A percentile compares a stretch with the other conserved stretches of the same genome.
phyloP scores from a whole-genome alignment of 1,140 invertebrate species.

The Cheumatopsyche charites region DNA sequence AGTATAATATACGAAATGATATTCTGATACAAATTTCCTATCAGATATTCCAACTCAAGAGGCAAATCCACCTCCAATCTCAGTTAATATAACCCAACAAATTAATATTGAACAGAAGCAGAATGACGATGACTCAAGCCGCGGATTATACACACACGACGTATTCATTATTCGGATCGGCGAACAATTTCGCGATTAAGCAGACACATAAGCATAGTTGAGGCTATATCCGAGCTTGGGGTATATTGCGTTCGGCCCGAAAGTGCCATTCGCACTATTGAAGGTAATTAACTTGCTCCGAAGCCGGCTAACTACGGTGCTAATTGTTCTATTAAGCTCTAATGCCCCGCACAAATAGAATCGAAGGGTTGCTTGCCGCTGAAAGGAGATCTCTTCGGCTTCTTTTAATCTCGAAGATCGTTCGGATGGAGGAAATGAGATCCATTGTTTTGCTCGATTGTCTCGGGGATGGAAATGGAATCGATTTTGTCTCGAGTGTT shows the following conservation, averaged over 20 bases:
- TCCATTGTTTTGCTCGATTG: no score
- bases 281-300: constrained; percentile 38
- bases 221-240: no score
- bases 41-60: no score
- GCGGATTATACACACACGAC: neutral
- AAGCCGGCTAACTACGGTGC: constrained; percentile 33
- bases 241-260: neutral
- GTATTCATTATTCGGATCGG: constrained; percentile 3
- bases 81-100: no score
- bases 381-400: constrained; percentile 19
- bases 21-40: no score
- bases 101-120: no score
- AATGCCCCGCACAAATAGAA: constrained; percentile 42
- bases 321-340: constrained; percentile 44
- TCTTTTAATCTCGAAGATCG: neutral
- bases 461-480: no score
- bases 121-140: neutral
- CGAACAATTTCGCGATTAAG: neutral
- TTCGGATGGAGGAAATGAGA: neutral
- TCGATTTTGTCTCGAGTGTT: no score
- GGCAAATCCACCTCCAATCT: no score
- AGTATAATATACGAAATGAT: no score
- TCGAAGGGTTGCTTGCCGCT: constrained; percentile 5
- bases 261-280: neutral
- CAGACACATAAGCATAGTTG: neutral